These are phyloP conservation scores for Ormyrus rosae DNA, from an alignment of 2,888 invertebrate species.

Conservation along the genomic window DNA sequence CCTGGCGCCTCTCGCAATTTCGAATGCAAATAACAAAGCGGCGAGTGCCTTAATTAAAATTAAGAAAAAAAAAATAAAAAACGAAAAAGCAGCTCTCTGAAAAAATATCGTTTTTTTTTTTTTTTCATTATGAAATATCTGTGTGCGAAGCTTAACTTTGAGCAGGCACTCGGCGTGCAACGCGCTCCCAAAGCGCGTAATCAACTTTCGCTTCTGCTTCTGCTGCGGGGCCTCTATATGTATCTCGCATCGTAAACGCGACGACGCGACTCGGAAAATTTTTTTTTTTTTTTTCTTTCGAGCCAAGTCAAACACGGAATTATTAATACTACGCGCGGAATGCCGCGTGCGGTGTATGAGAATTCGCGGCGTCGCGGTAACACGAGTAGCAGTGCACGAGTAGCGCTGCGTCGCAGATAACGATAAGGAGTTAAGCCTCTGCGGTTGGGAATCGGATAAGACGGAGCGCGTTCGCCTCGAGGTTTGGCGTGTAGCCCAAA, in stretches of 20 bases:
- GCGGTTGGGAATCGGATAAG: constrained; percentile 50
- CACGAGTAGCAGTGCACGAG: constrained; percentile 67
- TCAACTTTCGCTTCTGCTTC: constrained; percentile 6
- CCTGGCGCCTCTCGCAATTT: too few species aligned
- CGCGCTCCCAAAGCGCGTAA: constrained; percentile 29
- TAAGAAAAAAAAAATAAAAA: too few species aligned
- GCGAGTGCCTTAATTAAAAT: too few species aligned
- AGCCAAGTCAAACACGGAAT: constrained; percentile 44
- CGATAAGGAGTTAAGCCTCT: constrained; percentile 67
- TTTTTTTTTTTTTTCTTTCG: constrained; percentile 18
- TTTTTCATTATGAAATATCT: too few species aligned
- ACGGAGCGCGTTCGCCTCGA: constrained; percentile 33
- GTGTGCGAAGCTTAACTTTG: too few species aligned
- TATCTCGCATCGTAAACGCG: constrained; percentile 35
- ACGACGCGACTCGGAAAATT: constrained; percentile 42
- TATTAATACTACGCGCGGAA: constrained; percentile 1
- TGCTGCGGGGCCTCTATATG: constrained; percentile 24
- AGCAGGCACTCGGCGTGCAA: constrained; percentile 4
- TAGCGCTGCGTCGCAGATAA: constrained; percentile 66
- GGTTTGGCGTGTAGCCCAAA: constrained; percentile 12
- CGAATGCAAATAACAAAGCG: too few species aligned
- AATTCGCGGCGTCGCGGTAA: constrained; percentile 61
- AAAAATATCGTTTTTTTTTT: too few species aligned
- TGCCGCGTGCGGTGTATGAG: neutral
- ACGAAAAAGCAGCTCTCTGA: too few species aligned